Conservation (phyloP, 2,888 invertebrate genomes). For the Plebejus anna region DNA sequence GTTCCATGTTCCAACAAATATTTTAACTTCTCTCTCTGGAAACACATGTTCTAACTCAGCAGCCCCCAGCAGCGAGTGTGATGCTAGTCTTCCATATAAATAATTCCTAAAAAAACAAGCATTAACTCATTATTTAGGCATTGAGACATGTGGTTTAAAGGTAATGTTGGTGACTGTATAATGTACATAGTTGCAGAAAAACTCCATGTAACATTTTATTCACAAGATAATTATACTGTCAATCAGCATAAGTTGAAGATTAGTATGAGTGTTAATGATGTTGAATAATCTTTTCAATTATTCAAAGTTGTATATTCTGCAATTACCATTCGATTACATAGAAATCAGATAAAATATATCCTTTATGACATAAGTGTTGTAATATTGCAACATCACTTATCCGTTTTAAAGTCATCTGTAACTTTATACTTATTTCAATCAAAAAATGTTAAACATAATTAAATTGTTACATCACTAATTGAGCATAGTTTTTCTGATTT, state of each 20-base stretch:
- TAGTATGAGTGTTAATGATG: not conserved
- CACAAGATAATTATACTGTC: not conserved
- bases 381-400: too few species aligned
- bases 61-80: constrained; percentile 89
- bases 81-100: constrained; percentile 88
- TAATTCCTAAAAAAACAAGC: constrained; percentile 81
- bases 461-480: too few species aligned
- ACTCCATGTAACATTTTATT: too few species aligned
- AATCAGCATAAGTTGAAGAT: not conserved
- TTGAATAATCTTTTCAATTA: constrained; percentile 1
- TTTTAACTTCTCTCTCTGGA: constrained; percentile 89
- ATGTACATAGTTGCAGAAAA: too few species aligned
- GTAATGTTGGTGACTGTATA: too few species aligned
- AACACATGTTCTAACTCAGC: constrained; percentile 92
- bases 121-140: too few species aligned
- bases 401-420: too few species aligned
- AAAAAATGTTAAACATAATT: too few species aligned
- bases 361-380: not conserved
- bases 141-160: too few species aligned
- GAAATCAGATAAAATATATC: constrained; percentile 16
- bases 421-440: too few species aligned
- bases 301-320: not conserved
- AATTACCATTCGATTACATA: constrained; percentile 1
- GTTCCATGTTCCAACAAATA: constrained; percentile 97
- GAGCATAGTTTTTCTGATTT: too few species aligned